Evolutionary conservation across 2,797 vertebrate genomes (phyloP), one percentile per base, ranked within the genome.

Genomic region (Spea hammondii): DNA sequence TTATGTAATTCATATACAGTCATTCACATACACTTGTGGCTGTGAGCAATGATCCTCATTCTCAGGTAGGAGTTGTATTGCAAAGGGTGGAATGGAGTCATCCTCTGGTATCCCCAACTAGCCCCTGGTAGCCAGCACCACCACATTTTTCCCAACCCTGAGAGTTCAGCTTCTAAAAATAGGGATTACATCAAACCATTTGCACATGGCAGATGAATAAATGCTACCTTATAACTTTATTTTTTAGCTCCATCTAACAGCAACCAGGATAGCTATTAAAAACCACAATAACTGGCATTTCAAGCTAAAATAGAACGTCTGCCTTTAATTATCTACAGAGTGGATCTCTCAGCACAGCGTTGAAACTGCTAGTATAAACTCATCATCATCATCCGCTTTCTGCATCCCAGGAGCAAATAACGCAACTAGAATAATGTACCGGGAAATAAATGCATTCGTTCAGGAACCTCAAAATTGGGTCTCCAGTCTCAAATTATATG

Each of bases 261-360:
- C 54, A 68, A 50, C 72, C 14, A 50, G 70, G 8, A 73, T 9
- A 47, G 65, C 75, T 73, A 77, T 77, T 77, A 72, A 44, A 82
- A 77, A 55, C 79, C 79, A 70, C 79, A 77, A 79, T 64, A 32
- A 32, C 65, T 54, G 68, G 55, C 55, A 65, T 69, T 70, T 60
- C 46, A 65, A 64, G 46, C 74, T 67, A 77, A 77, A 82, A 82
- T 77, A 77, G 75, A 73, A 77, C 8, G 4, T 51, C 14, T 32
- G 70, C n/a, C 75, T 82, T 11, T 82, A 82, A 82, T 82, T 82
- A 73, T 49, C 65, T 57, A 59, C 45, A 73, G 62, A 54, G 69
- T 60, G 66, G 69, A 48, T 54, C 48, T 59, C 8, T 8, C 49
- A 70, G 68, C 5, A 65, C 50, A 62, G 14, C 17, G n/a, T 12